A percentile compares a stretch with the other conserved stretches of the same genome.
Conservation (phyloP, 2,888 invertebrate genomes). For the Cyclophora punctaria region DNA sequence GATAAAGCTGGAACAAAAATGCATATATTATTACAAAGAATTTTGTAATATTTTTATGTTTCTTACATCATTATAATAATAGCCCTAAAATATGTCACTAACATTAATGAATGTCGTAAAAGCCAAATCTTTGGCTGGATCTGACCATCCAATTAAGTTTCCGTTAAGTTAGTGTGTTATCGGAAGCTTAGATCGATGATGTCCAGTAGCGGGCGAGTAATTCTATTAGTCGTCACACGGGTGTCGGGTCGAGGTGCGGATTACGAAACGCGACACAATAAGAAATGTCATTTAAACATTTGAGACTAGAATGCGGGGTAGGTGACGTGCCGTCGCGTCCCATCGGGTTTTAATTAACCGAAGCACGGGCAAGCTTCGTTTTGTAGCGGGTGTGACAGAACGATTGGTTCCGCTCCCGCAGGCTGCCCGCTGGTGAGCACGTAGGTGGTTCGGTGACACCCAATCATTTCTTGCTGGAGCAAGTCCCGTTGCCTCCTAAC, state of each 20-base stretch:
- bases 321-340: slow-evolving; percentile 62
- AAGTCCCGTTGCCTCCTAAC: slow-evolving; percentile 63
- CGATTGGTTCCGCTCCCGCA: slow-evolving; percentile 61
- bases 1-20: slow-evolving; percentile 84
- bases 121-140: slow-evolving; percentile 41
- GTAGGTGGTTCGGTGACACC: slow-evolving; percentile 64
- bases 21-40: slow-evolving; percentile 5
- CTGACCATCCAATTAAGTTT: slow-evolving; percentile 53
- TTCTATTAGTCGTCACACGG: slow-evolving; percentile 50
- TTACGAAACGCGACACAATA: slow-evolving; percentile 51
- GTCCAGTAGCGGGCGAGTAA: slow-evolving; percentile 52
- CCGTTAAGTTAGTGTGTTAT: slow-evolving; percentile 51
- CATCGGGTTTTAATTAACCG: slow-evolving; percentile 69
- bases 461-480: slow-evolving; percentile 54
- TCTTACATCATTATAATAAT: background rate
- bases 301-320: slow-evolving; percentile 39
- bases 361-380: slow-evolving; percentile 56
- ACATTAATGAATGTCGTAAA: slow-evolving; percentile 29
- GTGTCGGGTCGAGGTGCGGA: slow-evolving; percentile 33
- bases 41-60: no score
- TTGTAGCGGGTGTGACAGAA: slow-evolving; percentile 60
- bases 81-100: slow-evolving; percentile 14
- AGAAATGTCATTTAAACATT: slow-evolving; percentile 49
- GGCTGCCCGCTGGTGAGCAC: slow-evolving; percentile 42
- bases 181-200: slow-evolving; percentile 45